Conservation (phyloP, 2,113 vertebrate genomes). For the Myotis davidii region DNA sequence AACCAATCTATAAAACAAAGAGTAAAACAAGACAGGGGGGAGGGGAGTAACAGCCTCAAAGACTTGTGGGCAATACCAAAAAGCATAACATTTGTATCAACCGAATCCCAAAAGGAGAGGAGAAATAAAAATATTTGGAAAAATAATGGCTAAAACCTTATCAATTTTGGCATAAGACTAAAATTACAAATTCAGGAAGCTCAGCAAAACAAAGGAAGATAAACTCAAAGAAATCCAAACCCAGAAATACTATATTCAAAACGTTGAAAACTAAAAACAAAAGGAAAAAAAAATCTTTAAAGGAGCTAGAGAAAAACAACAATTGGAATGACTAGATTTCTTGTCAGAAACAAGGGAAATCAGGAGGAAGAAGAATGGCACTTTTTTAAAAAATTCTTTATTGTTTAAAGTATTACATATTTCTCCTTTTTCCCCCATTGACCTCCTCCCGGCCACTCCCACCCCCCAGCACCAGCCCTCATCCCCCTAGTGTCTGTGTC, state of each 20-base stretch:
- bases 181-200: conserved; percentile 9
- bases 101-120: not conserved
- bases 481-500: too few species aligned
- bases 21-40: not conserved
- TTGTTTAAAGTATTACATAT: too few species aligned
- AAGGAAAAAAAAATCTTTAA: conserved; percentile 18
- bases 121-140: not conserved
- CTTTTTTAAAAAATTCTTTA: not conserved
- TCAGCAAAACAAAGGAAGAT: not conserved
- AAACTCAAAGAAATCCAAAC: not conserved
- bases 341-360: not conserved
- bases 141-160: conserved; percentile 15
- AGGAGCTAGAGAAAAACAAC: not conserved
- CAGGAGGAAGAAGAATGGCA: not conserved
- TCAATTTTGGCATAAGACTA: not conserved
- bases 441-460: too few species aligned
- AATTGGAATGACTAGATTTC: conserved; percentile 19
- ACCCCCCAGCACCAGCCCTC: too few species aligned
- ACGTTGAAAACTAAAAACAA: conserved; percentile 32
- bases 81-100: not conserved
- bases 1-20: not conserved
- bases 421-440: too few species aligned
- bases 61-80: not conserved
- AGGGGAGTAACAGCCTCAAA: not conserved
- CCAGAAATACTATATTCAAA: conserved; percentile 15